These are phyloP conservation scores for Fundulus diaphanus DNA, from an alignment of 2,797 vertebrate species.

Conservation along the genomic window DNA sequence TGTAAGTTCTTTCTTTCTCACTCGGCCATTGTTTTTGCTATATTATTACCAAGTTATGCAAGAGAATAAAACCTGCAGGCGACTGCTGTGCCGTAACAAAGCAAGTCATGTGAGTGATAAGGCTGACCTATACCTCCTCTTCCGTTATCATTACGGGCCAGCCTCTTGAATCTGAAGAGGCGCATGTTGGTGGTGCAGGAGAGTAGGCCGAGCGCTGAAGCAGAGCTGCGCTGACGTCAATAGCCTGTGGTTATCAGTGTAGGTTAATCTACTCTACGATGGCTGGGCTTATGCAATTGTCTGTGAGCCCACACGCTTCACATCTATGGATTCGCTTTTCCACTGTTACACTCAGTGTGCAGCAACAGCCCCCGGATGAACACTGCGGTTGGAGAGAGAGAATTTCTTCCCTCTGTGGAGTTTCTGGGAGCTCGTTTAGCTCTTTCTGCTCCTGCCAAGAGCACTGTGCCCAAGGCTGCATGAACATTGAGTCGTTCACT, in stretches of 20 bases:
- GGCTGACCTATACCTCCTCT: slow-evolving; percentile 21
- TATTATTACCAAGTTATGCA: neutral
- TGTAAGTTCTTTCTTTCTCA: neutral
- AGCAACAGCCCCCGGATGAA: slow-evolving; percentile 49
- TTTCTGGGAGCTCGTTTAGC: slow-evolving; percentile 26
- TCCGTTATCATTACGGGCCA: slow-evolving; percentile 27
- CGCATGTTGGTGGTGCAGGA: slow-evolving; percentile 31
- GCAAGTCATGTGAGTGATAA: slow-evolving; percentile 34
- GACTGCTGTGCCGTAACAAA: slow-evolving; percentile 10
- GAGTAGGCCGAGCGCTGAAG: slow-evolving; percentile 35
- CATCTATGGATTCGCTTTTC: slow-evolving; percentile 74
- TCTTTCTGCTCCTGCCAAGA: slow-evolving; percentile 21
- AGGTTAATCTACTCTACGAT: slow-evolving; percentile 77
- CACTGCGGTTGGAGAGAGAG: slow-evolving; percentile 40
- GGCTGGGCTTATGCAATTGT: slow-evolving; percentile 81
- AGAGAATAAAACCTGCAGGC: slow-evolving; percentile 9
- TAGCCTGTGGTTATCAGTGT: slow-evolving; percentile 70
- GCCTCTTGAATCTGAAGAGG: slow-evolving; percentile 24
- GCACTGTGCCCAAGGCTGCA: slow-evolving; percentile 30
- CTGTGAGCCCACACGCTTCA: slow-evolving; percentile 70
- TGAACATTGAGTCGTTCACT: slow-evolving; percentile 47
- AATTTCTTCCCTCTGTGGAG: slow-evolving; percentile 48
- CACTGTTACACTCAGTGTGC: slow-evolving; percentile 61
- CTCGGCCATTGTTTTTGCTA: neutral
- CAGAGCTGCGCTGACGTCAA: slow-evolving; percentile 76